Conservation (phyloP, 2,797 vertebrate species). For the Pelochelys cantorii region DNA sequence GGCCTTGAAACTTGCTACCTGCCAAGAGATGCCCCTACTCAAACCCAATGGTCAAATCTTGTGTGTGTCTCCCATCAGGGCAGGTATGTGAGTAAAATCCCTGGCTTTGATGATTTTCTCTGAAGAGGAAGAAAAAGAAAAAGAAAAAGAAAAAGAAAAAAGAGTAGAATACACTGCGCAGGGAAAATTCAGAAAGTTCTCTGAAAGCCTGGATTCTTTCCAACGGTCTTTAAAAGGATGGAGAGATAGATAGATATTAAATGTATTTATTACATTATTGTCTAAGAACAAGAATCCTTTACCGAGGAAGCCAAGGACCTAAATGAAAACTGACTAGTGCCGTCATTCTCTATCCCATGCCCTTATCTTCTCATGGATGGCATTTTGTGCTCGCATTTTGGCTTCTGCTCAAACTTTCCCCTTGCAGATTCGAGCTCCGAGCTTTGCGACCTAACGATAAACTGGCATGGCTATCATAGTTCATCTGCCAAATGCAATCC, state of each 20-base stretch:
- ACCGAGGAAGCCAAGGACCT: neutral
- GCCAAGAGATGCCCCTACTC: neutral
- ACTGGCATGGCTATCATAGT: no score
- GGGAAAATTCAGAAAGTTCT: neutral
- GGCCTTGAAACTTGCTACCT: neutral
- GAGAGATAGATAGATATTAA: no score
- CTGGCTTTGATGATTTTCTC: neutral
- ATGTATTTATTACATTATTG: no score
- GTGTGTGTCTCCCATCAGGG: neutral
- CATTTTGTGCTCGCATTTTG: neutral
- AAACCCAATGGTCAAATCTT: fast-evolving
- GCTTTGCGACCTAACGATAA: neutral
- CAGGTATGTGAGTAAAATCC: neutral
- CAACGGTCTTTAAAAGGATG: neutral
- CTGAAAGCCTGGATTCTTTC: neutral
- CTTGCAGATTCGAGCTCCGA: neutral
- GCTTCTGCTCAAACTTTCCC: neutral
- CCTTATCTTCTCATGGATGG: no score
- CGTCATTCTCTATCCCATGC: no score
- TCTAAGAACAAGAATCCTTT: neutral
- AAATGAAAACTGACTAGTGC: no score
- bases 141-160: neutral
- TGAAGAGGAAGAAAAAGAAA: neutral
- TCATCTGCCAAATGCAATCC: neutral
- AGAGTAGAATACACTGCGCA: neutral